Evolutionary conservation across 2,797 vertebrate genomes (phyloP), one percentile per base, ranked within the genome.

Genomic region (Acestrorhynchus altus): DNA sequence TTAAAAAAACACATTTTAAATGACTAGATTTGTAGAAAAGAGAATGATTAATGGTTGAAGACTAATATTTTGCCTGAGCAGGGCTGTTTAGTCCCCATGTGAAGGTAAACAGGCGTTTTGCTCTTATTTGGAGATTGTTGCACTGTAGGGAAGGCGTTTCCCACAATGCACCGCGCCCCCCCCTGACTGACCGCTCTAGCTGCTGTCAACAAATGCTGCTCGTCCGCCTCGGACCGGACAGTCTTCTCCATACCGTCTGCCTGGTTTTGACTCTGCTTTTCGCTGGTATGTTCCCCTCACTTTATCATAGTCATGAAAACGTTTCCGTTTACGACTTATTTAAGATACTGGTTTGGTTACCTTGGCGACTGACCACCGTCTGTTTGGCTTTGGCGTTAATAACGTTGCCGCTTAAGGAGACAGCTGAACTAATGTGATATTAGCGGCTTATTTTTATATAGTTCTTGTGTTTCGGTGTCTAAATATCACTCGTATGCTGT

Each of bases 91-190:
- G 28, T 13, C 42, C 4, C 63, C 20, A n/a, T 74, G 70, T 18
- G 64, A 24, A 39, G n/a, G 6, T 28, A 20, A 20, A 49, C 10
- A 54, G 3, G 72, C 40, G 70, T 57, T 85, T 81, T 95, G 94
- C 83, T 95, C 95, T 94, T 96, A 96, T 93, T 95, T 94, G 95
- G 95, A 91, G 84, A 91, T 91, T 67, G 35, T 63, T 26, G 57
- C 26, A 88, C 69, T n/a, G 40, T 82, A 87, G 86, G 89, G 18
- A 24, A 83, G 94, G 94, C 95, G 95, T 95, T 94, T 95, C 94
- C 93, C 92, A 92, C 88, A 92, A 95, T 95, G 93, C 94, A 91
- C 89, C 47, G 47, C 61, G 82, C 74, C 49, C 80, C 60, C 69
- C 20, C 59, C 24, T n/a, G 67, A 44, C 66, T 74, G 66, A 44